phyloP scores from a whole-genome alignment of 1,140 invertebrate species.

The Cylas formicarius region DNA sequence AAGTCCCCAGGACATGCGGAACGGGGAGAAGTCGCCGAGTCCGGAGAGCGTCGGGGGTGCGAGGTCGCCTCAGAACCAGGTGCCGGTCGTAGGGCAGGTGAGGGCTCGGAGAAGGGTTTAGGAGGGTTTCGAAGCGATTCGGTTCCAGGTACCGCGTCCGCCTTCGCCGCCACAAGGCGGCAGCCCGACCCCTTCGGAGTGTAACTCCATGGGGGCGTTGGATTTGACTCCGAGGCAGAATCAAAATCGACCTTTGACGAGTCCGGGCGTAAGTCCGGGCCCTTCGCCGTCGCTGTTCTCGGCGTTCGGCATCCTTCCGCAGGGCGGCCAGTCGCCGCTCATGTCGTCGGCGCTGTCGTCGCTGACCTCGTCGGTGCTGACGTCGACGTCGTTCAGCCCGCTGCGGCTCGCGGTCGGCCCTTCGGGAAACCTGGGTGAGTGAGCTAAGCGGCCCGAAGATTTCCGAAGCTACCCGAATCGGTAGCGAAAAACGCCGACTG shows the following conservation, averaged over 20 bases:
- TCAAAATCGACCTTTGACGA: conserved; percentile 30
- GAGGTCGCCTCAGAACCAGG: conserved; percentile 33
- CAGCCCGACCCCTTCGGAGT: conserved; percentile 46
- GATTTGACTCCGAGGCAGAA: conserved; percentile 50
- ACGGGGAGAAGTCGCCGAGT: conserved; percentile 50
- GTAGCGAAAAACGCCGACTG: no score
- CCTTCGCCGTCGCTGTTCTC: conserved; percentile 55
- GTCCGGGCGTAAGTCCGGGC: conserved; percentile 39
- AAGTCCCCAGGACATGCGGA: conserved; percentile 42
- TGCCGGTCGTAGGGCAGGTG: no score
- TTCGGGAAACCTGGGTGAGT: conserved; percentile 50
- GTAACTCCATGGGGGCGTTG: conserved; percentile 49
- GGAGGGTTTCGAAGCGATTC: no score
- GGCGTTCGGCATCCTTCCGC: conserved; percentile 55
- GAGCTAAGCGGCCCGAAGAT: neutral
- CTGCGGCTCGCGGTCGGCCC: conserved; percentile 70
- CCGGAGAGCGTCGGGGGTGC: conserved; percentile 41
- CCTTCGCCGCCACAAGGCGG: conserved; percentile 37
- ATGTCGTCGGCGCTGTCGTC: conserved; percentile 65
- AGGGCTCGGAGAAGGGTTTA: no score
- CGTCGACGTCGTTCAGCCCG: conserved; percentile 71
- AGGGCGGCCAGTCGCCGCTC: conserved; percentile 48
- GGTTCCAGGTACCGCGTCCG: conserved; percentile 38
- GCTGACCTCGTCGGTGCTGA: conserved; percentile 67
- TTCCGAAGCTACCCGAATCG: no score